Conservation (phyloP, 2,113 vertebrate genomes). For the Aepyceros melampus region DNA sequence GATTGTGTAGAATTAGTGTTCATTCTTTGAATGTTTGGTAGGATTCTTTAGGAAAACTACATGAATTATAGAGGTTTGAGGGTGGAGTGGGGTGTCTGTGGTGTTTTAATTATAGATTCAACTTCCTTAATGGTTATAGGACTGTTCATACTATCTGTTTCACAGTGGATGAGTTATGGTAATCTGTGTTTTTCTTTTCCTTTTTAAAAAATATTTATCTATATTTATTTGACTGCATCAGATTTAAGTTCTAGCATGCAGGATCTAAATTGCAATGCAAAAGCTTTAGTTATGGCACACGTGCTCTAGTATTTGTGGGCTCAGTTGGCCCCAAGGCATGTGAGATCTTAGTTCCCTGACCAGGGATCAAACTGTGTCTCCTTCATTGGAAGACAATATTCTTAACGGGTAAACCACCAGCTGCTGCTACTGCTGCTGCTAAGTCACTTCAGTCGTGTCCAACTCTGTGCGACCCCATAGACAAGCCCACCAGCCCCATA, state of each 20-base stretch:
- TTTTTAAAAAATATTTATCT: not conserved
- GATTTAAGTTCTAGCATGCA: not conserved
- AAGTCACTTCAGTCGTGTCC: no score
- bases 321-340: not conserved
- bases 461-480: no score
- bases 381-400: not conserved
- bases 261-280: not conserved
- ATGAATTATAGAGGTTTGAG: not conserved
- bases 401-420: not conserved
- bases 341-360: not conserved
- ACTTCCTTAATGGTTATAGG: not conserved
- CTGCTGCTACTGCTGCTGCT: no score
- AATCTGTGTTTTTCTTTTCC: not conserved
- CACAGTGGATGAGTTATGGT: not conserved
- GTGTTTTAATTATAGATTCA: not conserved
- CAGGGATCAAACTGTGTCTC: not conserved
- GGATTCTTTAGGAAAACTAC: not conserved
- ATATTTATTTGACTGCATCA: not conserved
- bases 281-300: not conserved
- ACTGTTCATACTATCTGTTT: not conserved
- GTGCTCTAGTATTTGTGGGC: not conserved
- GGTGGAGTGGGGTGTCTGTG: not conserved
- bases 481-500: no score
- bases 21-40: not conserved
- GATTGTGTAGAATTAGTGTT: not conserved